Percentiles rank a stretch among this genome's conserved stretches.
Conservation (phyloP, 2,113 vertebrate species). For the Aspidoscelis tigris region DNA sequence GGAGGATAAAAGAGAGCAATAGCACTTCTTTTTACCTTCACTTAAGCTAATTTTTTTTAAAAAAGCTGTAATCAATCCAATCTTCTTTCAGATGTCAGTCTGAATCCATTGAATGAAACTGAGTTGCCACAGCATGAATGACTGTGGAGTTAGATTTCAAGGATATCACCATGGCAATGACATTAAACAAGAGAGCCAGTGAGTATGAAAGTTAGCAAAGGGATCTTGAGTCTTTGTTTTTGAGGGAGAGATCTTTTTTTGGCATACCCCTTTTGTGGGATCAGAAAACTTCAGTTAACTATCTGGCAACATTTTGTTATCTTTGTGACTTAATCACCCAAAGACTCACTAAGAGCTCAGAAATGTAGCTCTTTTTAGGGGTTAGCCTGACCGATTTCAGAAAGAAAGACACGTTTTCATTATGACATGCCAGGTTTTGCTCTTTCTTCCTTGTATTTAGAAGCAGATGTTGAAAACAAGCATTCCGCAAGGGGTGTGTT, state of each 20-base stretch:
- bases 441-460: not conserved
- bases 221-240: not conserved
- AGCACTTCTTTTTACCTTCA: not conserved
- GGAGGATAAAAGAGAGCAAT: not conserved
- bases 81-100: constrained; percentile 19
- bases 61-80: not conserved
- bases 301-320: not conserved
- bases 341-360: not conserved
- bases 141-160: constrained; percentile 28
- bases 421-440: not conserved
- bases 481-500: not conserved
- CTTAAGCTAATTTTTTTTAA: not conserved
- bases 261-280: not conserved
- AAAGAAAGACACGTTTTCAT: not conserved
- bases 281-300: not conserved
- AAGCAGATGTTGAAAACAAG: not conserved
- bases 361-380: not conserved
- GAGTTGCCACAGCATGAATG: constrained; percentile 22
- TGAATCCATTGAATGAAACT: constrained; percentile 39
- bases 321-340: not conserved
- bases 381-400: not conserved
- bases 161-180: constrained; percentile 25
- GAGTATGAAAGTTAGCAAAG: constrained; percentile 24
- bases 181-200: constrained; percentile 47
- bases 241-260: not conserved